phyloP scores from a whole-genome alignment of 2,113 vertebrate genomes.

The Ceyx margarethae region DNA sequence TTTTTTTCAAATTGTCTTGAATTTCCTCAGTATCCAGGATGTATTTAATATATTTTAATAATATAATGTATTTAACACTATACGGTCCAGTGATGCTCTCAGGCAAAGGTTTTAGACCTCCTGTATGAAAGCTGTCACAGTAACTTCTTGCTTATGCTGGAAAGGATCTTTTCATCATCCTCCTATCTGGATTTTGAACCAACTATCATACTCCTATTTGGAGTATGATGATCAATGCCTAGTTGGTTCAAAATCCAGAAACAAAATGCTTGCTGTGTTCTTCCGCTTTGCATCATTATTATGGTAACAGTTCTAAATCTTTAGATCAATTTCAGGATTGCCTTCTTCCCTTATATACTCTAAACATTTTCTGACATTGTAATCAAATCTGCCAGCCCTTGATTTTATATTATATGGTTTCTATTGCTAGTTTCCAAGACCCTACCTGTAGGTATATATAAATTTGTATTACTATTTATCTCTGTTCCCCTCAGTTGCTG shows the following conservation, averaged over 20 bases:
- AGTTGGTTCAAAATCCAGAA: not conserved
- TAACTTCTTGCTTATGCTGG: not conserved
- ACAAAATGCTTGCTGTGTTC: not conserved
- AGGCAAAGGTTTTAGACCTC: not conserved
- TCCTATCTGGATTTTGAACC: too few species aligned
- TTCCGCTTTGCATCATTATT: not conserved
- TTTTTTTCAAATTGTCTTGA: not conserved
- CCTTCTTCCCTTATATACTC: not conserved
- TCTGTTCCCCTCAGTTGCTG: not conserved
- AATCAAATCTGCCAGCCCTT: not conserved
- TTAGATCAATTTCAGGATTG: not conserved
- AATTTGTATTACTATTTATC: not conserved
- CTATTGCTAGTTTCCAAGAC: not conserved
- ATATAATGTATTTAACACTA: not conserved
- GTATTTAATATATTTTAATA: not conserved
- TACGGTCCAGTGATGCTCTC: not conserved
- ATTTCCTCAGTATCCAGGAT: not conserved
- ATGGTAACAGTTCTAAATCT: not conserved
- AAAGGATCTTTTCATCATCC: not conserved
- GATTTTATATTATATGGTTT: not conserved
- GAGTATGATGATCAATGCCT: rapidly evolving
- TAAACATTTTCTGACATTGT: not conserved
- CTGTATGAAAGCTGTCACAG: not conserved
- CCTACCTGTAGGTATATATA: not conserved
- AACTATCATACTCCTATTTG: not conserved